Evolutionary conservation across 2,888 invertebrate species (phyloP), one percentile per base, ranked within the genome.

Genomic region (Heliconius cydno): DNA sequence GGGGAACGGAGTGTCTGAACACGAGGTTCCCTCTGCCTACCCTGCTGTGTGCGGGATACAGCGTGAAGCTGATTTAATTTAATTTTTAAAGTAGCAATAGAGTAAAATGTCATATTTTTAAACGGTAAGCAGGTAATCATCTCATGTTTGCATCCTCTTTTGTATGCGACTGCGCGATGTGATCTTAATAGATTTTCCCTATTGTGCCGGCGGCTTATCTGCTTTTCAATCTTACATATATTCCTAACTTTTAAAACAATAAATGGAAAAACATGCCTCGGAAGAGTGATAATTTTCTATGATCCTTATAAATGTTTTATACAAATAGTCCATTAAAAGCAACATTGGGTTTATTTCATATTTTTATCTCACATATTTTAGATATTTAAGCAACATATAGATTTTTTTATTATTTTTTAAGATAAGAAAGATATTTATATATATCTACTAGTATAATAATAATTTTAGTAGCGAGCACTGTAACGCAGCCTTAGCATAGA

Each of bases 401-500:
- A 38, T 38, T 38, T 10, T 46, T 5, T 4, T 4, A 5, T 15
- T 15, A 19, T 19, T 52, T 6, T 19, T 19, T 52, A 19, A 46
- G 19, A 67, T 7, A 67, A 67, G 9, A 67, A 67, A 67, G 15
- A 22, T 67, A 67, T 38, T 66, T 34, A 9, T 10, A 60, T 10
- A 19, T 52, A 2, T 0, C 34, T 38, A 67, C 13, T 68, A 41
- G 15, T 13, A 41, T n/a, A 13, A 41, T 12, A 41, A 41, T 41
- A 41, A 41, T 41, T 7, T 19, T 68, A 38, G n/a, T 30, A 1
- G 3, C 28, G 30, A 67, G 22, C 38, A 38, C 12, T 5, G 52
- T 60, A 2, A n/a, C 63, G 25, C 76, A 63, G 41, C 65, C 74
- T 70, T 52, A 41, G 76, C 76, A 74, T 74, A 80, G 80, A 77